Base-by-base conservation (phyloP, 2,888 invertebrate species). In the Amorpha juglandis region DNA sequence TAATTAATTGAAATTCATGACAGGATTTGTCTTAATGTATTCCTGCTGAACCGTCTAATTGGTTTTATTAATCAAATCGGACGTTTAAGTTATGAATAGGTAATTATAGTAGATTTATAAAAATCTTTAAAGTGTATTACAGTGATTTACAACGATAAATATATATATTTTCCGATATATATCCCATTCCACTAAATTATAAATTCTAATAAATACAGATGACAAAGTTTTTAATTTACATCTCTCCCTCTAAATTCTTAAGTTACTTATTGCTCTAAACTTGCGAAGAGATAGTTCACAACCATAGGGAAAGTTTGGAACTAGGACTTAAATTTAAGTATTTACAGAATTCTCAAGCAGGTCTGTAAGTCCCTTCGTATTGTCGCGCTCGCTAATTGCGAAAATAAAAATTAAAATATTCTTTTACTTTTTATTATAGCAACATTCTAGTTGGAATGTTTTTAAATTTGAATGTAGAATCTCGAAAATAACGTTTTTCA, bases 281-380 rank as follows among this genome's bases (percentile, higher is more conserved):
- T 64, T 53, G 21, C 45, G 16, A 35, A 76, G 67, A 69, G 67
- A 69, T 74, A 74, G 53, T 62, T 86, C 86, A 86, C 86, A 86
- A 86, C 86, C 86, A 79, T 78, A 77, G 71, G 80, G 78, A 73
- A 72, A 74, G 75, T 73, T 74, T 67, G 55, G 65, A 67, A 63
- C 50, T 64, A 62, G 14, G 38, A 51, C 16, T 27, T 45, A 68
- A 50, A 62, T 7, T 19, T 51, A 58, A 8, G 52, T 45, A 45
- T 7, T 6, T 38, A 53, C 16, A 33, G 21, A 47, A 14, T 21
- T 7, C 33, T 14, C n/a, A 16, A 63, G 0, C 0, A 7, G 42
- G 19, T 45, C 52, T 52, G 38, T 50, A 14, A 11, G 11, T 11
- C 51, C n/a, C 1, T 52, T 52, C 1, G 11, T 21, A 52, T 52